These are phyloP conservation scores for Augiades crinisus DNA, from an alignment of 2,888 invertebrate species.

Conservation along the genomic window DNA sequence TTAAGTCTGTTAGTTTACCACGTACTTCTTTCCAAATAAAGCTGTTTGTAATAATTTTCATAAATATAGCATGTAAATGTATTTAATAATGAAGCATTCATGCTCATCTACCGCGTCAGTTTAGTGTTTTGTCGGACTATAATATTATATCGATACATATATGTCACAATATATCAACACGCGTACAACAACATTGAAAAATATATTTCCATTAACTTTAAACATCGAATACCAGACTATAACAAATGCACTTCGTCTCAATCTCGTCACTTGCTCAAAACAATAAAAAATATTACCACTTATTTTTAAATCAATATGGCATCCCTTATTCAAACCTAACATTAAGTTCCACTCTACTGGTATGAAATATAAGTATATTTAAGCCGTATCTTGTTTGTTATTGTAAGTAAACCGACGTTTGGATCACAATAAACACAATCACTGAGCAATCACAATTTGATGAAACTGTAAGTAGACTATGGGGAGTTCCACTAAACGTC, in stretches of 20 bases:
- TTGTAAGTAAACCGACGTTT: constrained; percentile 7
- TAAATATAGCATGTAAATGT: too few species aligned
- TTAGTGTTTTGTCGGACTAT: not conserved
- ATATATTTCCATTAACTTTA: constrained; percentile 43
- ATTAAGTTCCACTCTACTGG: constrained; percentile 19
- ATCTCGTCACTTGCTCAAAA: constrained; percentile 42
- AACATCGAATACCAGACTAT: constrained; percentile 42
- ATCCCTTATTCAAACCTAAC: constrained; percentile 41
- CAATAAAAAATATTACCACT: constrained; percentile 39
- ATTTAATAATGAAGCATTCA: too few species aligned
- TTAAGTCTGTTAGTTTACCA: too few species aligned
- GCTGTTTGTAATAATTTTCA: too few species aligned
- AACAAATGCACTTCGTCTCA: constrained; percentile 69
- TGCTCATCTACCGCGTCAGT: too few species aligned
- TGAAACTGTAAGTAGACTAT: constrained; percentile 11
- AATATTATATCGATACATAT: constrained; percentile 29
- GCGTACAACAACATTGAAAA: constrained; percentile 51
- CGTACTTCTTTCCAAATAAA: too few species aligned
- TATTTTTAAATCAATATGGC: constrained; percentile 57
- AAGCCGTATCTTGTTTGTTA: constrained; percentile 13
- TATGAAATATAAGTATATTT: not conserved
- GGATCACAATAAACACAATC: constrained; percentile 53
- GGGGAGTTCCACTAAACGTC: not conserved
- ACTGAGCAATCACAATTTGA: constrained; percentile 55
- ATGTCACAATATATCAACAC: constrained; percentile 32